Percentiles rank a stretch among this genome's conserved stretches.
Conservation (phyloP, 2,113 vertebrate genomes). For the Rousettus leschenaultii region DNA sequence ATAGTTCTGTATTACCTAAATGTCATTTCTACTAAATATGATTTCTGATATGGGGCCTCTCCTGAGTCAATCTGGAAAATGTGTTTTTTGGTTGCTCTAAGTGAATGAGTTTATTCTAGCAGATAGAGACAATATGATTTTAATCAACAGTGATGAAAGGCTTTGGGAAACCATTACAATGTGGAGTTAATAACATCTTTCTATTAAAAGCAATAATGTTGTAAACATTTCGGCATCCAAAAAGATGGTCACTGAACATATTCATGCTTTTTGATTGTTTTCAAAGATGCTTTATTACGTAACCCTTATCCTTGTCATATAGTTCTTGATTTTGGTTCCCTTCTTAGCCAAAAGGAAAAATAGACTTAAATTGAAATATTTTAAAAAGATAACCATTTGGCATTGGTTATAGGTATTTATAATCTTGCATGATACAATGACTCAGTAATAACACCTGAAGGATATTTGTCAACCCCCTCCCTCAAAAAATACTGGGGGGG, state of each 20-base stretch:
- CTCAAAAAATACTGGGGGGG: neutral
- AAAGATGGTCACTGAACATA: neutral
- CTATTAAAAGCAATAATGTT: conserved; percentile 40
- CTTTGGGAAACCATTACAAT: conserved; percentile 35
- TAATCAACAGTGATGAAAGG: conserved; percentile 65
- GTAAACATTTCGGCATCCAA: conserved; percentile 28
- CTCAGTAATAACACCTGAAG: conserved; percentile 11
- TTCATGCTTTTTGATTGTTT: neutral
- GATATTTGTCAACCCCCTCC: neutral
- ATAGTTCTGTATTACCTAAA: neutral
- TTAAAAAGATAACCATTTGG: neutral
- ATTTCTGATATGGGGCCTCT: neutral
- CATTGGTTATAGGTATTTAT: neutral
- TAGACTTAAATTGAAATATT: neutral
- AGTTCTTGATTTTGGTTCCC: neutral
- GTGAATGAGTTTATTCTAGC: conserved; percentile 49
- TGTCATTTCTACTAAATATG: neutral
- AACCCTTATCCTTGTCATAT: neutral
- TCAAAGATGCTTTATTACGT: conserved; percentile 22
- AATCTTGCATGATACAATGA: neutral
- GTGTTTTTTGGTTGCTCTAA: conserved; percentile 46
- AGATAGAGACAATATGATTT: conserved; percentile 35
- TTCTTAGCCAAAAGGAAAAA: neutral
- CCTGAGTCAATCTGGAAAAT: conserved; percentile 21
- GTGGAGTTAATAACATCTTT: conserved; percentile 25